Percentiles rank a stretch among this genome's conserved stretches.
Conservation (phyloP, 2,888 invertebrate species). For the Rugalucina vietnamica region DNA sequence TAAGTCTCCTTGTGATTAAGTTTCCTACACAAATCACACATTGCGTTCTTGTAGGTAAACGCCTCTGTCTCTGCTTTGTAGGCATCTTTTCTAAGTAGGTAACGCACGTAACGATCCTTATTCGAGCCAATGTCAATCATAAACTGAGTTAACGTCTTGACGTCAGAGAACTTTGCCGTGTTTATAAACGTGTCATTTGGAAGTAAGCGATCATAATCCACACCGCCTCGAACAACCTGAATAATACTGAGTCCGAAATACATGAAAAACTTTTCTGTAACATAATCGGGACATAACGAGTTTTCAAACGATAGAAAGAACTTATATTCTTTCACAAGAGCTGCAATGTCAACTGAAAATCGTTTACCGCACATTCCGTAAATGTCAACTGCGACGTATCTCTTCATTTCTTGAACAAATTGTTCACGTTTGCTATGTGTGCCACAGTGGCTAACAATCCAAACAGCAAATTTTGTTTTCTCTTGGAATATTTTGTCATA, state of each 20-base stretch:
- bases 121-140: constrained; percentile 26
- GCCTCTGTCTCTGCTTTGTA: background rate
- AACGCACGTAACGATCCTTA: constrained; percentile 32
- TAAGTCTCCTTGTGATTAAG: constrained; percentile 32
- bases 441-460: constrained; percentile 69
- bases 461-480: constrained; percentile 57
- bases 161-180: constrained; percentile 72
- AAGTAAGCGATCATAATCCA: constrained; percentile 72
- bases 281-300: constrained; percentile 78
- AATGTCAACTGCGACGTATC: constrained; percentile 58
- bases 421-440: constrained; percentile 56
- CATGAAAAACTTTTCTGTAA: constrained; percentile 77
- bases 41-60: constrained; percentile 8
- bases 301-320: constrained; percentile 80
- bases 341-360: background rate
- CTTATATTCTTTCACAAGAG: constrained; percentile 65
- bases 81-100: constrained; percentile 37
- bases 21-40: constrained; percentile 45
- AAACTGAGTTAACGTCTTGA: constrained; percentile 53
- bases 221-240: constrained; percentile 78
- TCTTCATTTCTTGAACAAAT: constrained; percentile 50
- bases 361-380: constrained; percentile 61
- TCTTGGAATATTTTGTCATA: constrained; percentile 24
- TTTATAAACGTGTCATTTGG: constrained; percentile 80
- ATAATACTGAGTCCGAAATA: constrained; percentile 70